These are phyloP conservation scores for Suricata suricatta DNA, from an alignment of 2,113 vertebrate genomes.

Conservation along the genomic window DNA sequence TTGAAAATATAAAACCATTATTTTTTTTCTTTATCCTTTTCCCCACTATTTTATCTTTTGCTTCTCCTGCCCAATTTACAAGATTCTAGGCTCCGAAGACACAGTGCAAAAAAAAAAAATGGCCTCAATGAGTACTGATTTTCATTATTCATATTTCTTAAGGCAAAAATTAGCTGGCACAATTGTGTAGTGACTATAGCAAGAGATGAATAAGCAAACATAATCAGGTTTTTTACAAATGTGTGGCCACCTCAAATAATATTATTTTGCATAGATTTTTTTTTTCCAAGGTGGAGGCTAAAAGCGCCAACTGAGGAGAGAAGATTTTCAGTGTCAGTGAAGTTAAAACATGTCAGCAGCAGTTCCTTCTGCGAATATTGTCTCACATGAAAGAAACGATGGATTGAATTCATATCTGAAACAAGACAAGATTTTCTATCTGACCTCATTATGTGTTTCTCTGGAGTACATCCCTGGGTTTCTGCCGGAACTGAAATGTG, in stretches of 20 bases:
- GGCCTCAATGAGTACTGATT: slow-evolving; percentile 67
- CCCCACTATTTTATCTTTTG: neutral
- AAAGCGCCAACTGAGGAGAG: slow-evolving; percentile 71
- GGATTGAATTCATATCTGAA: slow-evolving; percentile 85
- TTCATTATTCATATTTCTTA: slow-evolving; percentile 65
- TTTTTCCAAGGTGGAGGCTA: slow-evolving; percentile 60
- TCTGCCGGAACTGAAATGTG: slow-evolving; percentile 81
- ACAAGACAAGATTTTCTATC: slow-evolving; percentile 85
- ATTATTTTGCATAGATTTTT: neutral
- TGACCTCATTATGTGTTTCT: slow-evolving; percentile 87
- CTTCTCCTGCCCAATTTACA: slow-evolving; percentile 61
- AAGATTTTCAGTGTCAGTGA: slow-evolving; percentile 78
- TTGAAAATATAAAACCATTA: slow-evolving; percentile 82
- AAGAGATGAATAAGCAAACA: slow-evolving; percentile 58
- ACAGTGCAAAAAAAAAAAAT: neutral
- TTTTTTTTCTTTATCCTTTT: slow-evolving; percentile 72
- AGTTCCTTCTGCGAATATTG: slow-evolving; percentile 74
- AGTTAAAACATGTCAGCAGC: slow-evolving; percentile 80
- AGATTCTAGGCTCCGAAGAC: slow-evolving; percentile 62
- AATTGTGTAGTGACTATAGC: slow-evolving; percentile 32
- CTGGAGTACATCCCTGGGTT: slow-evolving; percentile 80
- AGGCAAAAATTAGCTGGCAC: slow-evolving; percentile 75
- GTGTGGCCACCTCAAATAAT: slow-evolving; percentile 14
- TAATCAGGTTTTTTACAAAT: slow-evolving; percentile 45
- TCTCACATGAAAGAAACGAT: slow-evolving; percentile 82